Conservation (phyloP, 2,113 vertebrate species). For the Perccottus glenii region DNA sequence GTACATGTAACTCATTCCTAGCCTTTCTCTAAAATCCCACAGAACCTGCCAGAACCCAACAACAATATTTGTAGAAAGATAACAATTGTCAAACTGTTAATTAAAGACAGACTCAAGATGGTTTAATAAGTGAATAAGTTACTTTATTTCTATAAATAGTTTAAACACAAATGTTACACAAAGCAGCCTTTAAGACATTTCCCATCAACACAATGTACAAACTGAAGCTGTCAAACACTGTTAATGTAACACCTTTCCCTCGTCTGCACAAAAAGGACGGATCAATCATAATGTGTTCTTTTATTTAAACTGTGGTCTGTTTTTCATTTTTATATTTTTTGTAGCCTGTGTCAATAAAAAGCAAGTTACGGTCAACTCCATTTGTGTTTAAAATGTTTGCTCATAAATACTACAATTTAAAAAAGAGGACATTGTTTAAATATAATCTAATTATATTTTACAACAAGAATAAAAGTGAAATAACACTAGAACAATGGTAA, state of each 20-base stretch:
- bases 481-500: background rate
- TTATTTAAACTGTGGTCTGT: background rate
- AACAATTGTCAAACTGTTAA: too few relatives aligned
- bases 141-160: slow-evolving; percentile 82
- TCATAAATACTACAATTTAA: background rate
- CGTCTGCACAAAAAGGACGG: slow-evolving; percentile 9
- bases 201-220: slow-evolving; percentile 60
- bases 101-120: background rate
- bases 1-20: too few relatives aligned
- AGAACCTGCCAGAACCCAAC: too few relatives aligned
- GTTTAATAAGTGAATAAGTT: slow-evolving; percentile 72
- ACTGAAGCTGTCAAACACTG: slow-evolving; percentile 51
- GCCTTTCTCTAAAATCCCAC: too few relatives aligned
- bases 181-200: slow-evolving; percentile 47
- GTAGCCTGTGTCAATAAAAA: background rate
- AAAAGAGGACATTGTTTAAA: background rate
- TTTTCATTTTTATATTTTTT: background rate
- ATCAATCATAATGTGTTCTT: background rate
- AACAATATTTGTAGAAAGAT: too few relatives aligned
- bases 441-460: background rate
- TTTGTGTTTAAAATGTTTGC: background rate
- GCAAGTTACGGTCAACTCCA: too few relatives aligned
- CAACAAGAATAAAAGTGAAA: background rate
- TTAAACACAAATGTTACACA: slow-evolving; percentile 56
- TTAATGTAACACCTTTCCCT: slow-evolving; percentile 57